Evolutionary conservation across 2,797 vertebrate genomes (phyloP).

Genomic region (Spatula versicolor): DNA sequence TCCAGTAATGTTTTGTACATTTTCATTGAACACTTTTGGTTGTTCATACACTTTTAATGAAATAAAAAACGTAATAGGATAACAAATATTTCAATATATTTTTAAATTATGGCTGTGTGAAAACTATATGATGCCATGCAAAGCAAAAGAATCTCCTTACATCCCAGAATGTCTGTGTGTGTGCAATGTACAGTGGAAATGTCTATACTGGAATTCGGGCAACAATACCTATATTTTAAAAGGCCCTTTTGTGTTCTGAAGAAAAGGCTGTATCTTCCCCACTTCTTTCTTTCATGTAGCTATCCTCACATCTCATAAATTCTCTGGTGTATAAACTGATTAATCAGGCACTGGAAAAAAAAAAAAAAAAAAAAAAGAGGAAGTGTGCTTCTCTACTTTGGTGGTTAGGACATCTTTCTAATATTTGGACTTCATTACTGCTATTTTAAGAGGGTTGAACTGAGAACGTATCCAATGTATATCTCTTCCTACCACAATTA

Average conservation of each 20-base stretch:
- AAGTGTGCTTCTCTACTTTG: neutral
- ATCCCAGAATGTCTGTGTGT: accelerated
- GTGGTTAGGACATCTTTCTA: neutral
- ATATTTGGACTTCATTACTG: accelerated
- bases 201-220: neutral
- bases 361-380: neutral
- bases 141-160: neutral
- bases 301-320: neutral
- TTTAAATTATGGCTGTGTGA: neutral
- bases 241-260: neutral
- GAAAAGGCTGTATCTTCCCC: neutral
- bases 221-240: neutral
- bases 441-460: neutral
- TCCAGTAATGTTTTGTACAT: neutral
- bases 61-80: neutral
- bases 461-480: neutral
- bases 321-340: neutral
- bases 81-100: neutral
- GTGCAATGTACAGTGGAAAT: neutral
- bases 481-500: neutral
- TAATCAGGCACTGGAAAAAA: neutral
- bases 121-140: accelerated
- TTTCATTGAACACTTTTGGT: neutral
- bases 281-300: neutral
- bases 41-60: neutral